Percentiles rank a stretch among this genome's conserved stretches.
Conservation (phyloP, 2,797 vertebrate species). For the Smutsia gigantea region DNA sequence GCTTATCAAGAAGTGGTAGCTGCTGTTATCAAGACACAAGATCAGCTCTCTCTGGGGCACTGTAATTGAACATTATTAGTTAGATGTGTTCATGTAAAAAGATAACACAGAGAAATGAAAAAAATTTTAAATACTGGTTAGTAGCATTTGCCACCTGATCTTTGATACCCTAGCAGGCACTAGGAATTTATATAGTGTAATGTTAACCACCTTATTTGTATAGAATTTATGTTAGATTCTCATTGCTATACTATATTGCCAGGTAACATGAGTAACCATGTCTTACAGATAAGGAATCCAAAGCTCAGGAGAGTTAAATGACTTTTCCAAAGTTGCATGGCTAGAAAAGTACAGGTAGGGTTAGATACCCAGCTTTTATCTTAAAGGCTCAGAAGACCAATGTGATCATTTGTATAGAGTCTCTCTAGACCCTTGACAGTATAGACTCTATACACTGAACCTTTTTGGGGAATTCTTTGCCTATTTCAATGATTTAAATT, state of each 20-base stretch:
- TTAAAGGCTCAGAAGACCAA: background rate
- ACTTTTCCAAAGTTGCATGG: background rate
- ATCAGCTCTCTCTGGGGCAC: background rate
- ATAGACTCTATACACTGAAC: background rate
- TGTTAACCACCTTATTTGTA: background rate
- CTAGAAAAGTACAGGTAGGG: background rate
- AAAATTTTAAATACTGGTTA: background rate
- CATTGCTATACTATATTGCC: background rate
- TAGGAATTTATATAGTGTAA: background rate
- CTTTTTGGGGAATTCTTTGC: background rate
- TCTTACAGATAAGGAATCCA: background rate
- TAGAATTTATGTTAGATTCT: background rate
- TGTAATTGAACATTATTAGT: background rate
- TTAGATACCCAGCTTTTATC: background rate
- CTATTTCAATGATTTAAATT: background rate
- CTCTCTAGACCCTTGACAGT: background rate
- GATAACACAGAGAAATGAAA: background rate
- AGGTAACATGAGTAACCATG: background rate
- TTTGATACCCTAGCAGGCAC: background rate
- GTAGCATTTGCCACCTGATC: background rate
- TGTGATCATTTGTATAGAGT: background rate
- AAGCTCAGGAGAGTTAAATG: constrained; percentile 6
- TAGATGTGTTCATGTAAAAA: background rate
- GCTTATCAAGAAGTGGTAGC: background rate
- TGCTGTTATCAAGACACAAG: background rate